phyloP scores from a whole-genome alignment of 2,113 vertebrate genomes.

The Salvator merianae region DNA sequence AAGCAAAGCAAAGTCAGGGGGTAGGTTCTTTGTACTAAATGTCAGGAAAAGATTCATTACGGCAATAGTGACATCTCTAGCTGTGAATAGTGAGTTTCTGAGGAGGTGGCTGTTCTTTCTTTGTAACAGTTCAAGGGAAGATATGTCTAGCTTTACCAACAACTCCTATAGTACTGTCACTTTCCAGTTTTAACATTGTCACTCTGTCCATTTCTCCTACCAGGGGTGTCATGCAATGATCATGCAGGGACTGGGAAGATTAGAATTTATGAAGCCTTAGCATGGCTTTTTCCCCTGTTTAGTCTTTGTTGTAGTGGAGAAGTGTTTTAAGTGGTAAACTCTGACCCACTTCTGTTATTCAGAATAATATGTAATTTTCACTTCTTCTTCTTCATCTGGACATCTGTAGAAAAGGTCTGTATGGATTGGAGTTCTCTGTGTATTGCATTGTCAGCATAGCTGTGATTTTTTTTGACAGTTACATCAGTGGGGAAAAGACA shows the following conservation, averaged over 20 bases:
- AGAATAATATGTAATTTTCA: slow-evolving; percentile 71
- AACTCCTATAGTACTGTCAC: slow-evolving; percentile 60
- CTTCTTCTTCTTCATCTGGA: slow-evolving; percentile 56
- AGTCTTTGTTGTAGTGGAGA: slow-evolving; percentile 57
- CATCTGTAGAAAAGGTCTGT: slow-evolving; percentile 60
- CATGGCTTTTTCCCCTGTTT: slow-evolving; percentile 70
- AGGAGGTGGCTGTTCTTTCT: slow-evolving; percentile 40
- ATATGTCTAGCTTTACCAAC: slow-evolving; percentile 34
- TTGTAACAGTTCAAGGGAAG: slow-evolving; percentile 43
- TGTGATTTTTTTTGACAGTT: slow-evolving; percentile 70
- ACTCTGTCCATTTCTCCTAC: slow-evolving; percentile 42
- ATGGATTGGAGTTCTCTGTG: slow-evolving; percentile 63
- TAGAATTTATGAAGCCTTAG: slow-evolving; percentile 53
- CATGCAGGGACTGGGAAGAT: slow-evolving; percentile 32
- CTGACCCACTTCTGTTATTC: slow-evolving; percentile 66
- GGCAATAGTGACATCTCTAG: slow-evolving; percentile 40
- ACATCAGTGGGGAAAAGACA: slow-evolving; percentile 54
- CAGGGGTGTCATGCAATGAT: slow-evolving; percentile 41
- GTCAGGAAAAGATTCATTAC: slow-evolving; percentile 55
- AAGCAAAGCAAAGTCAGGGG: slow-evolving; percentile 26
- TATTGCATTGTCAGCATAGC: slow-evolving; percentile 68
- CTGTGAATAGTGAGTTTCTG: slow-evolving; percentile 32
- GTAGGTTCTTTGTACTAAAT: slow-evolving; percentile 60
- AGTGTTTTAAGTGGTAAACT: slow-evolving; percentile 60
- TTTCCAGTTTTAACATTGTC: slow-evolving; percentile 58